A percentile compares a stretch with the other conserved stretches of the same genome.
Conservation (phyloP, 2,797 vertebrate species). For the Schizothorax lantsangensis region DNA sequence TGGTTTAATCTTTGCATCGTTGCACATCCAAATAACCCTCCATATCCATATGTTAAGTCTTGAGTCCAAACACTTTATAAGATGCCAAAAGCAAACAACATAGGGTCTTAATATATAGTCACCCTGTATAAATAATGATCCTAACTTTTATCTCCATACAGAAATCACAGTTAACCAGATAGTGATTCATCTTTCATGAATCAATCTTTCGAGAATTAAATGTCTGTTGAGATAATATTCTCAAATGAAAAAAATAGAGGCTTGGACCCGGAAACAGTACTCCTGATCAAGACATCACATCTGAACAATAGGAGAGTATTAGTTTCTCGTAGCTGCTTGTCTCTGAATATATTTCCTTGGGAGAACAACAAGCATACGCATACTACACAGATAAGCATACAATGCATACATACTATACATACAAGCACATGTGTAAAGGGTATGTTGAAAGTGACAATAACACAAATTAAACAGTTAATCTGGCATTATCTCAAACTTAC, state of each 20-base stretch:
- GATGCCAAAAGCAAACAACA: background rate
- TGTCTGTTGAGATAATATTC: background rate
- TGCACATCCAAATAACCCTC: background rate
- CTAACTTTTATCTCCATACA: background rate
- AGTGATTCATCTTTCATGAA: background rate
- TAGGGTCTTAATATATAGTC: background rate
- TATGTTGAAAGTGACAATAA: background rate
- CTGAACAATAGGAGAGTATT: background rate
- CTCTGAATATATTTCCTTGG: background rate
- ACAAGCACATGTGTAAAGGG: background rate
- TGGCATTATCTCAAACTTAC: constrained; percentile 26
- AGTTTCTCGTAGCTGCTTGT: background rate
- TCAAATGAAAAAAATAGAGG: background rate
- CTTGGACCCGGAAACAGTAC: background rate
- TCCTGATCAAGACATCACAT: background rate
- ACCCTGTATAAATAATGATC: background rate
- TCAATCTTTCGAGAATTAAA: background rate
- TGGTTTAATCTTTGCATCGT: background rate
- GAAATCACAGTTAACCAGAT: background rate
- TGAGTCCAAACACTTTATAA: background rate
- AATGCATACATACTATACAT: background rate
- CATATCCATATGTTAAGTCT: background rate
- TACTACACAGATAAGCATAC: too few species aligned
- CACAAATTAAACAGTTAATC: background rate
- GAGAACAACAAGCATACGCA: background rate